Base-by-base conservation (phyloP, 2,113 vertebrate genomes). In the Eira barbara region DNA sequence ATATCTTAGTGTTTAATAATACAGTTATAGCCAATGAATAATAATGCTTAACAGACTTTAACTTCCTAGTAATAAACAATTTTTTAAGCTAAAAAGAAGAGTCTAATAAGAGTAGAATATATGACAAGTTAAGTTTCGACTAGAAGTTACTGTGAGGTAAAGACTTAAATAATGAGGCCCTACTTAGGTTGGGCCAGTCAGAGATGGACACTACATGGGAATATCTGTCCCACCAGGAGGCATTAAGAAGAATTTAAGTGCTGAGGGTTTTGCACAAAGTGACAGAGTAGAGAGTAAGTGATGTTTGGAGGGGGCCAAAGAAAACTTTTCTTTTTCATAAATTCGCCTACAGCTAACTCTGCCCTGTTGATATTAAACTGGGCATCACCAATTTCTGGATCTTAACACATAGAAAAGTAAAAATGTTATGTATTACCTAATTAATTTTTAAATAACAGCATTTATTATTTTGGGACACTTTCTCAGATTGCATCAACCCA, bases 381-480 rank as follows among this genome's bases (percentile, higher is more conserved):
- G 65, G 83, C 63, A 86, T 93, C 78, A 85, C 52, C n/a, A 82
- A 57, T 63, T 95, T 96, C 45, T 91, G 81, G 82, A 89, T 93
- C 69, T 95, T 87, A 86, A 94, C 55, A 94, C 73, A 87, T 63
- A 95, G 83, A 90, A 97, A 98, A 97, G 86, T 89, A 86, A 97
- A 97, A 97, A 92, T 88, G 88, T 95, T 97, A 84, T 67, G 39
- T 97, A 89, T 95, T 97, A 95, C 69, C 80, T 96, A 96, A 96
- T 95, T 98, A 96, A 96, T 71, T 98, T 97, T 97, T 95, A 95
- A 97, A 90, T 96, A 89, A 87, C 84, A 81, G 20, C 61, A 79
- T 96, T 97, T 97, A 94, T 97, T 97, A 92, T 69, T 97, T 95
- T 94, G 80, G 90, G 76, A 95, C 74, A 92, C 45, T 90, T 94